Percentiles rank a stretch among this genome's conserved stretches.
These are phyloP conservation scores for Eucidaris tribuloides DNA, from an alignment of 35 echinoderm and acorn worm genomes.

Conservation along the genomic window DNA sequence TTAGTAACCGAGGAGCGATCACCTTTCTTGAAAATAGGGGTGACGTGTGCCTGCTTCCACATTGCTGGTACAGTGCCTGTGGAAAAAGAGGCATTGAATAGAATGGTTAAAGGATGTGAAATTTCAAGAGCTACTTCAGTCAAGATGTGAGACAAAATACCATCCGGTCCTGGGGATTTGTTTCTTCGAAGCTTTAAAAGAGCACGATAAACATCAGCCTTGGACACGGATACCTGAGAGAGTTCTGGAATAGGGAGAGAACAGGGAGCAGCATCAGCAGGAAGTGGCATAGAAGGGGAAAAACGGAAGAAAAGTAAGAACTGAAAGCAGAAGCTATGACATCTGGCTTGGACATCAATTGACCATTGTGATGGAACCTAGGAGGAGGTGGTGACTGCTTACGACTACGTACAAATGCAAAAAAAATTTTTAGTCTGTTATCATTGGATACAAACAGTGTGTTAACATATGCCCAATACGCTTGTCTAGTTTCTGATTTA, in stretches of 20 bases:
- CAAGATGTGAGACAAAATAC: neutral
- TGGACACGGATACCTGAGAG: neutral
- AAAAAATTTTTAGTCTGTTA: constrained; percentile 13
- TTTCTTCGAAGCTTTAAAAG: neutral
- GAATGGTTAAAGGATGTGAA: too few relatives aligned
- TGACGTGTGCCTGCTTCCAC: too few relatives aligned
- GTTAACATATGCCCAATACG: constrained; percentile 19
- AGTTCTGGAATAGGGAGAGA: constrained; percentile 8
- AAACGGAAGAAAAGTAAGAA: neutral
- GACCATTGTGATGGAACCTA: neutral
- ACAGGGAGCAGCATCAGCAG: neutral
- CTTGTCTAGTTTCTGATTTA: constrained; percentile 3
- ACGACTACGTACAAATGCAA: constrained; percentile 1
- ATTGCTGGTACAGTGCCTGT: too few relatives aligned
- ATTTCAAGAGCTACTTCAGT: too few relatives aligned
- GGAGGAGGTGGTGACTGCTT: constrained; percentile 1
- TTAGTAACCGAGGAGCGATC: too few relatives aligned
- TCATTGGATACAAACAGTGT: constrained; percentile 10
- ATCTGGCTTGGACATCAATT: neutral
- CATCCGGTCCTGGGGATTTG: constrained; percentile 3
- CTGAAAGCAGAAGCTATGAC: constrained; percentile 10
- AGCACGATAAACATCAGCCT: neutral
- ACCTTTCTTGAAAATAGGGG: too few relatives aligned
- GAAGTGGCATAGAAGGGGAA: neutral
- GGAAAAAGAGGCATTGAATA: too few relatives aligned